Evolutionary conservation across 2,888 invertebrate genomes (phyloP).

Genomic region (Eupsilia transversa): DNA sequence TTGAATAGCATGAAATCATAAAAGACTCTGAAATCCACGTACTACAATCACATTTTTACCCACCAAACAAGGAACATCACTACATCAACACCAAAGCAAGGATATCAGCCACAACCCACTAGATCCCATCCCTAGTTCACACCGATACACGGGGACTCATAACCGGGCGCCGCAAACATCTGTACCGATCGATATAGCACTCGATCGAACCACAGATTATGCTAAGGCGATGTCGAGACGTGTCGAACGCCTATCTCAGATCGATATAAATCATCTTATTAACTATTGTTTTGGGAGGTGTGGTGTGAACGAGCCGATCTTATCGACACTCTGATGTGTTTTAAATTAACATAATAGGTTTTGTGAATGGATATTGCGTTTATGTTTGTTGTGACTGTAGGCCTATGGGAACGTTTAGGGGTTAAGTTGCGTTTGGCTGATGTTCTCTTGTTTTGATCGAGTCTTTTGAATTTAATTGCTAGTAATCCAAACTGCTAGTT

Average conservation of each 20-base stretch:
- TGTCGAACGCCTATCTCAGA: slow-evolving; percentile 87
- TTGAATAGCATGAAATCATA: not conserved
- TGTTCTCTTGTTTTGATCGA: slow-evolving; percentile 26
- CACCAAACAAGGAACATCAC: slow-evolving; percentile 18
- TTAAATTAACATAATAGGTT: slow-evolving; percentile 91
- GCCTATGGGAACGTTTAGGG: slow-evolving; percentile 73
- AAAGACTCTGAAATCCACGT: not conserved
- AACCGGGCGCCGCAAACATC: slow-evolving; percentile 80
- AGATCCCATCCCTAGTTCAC: slow-evolving; percentile 47
- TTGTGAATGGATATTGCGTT: slow-evolving; percentile 89
- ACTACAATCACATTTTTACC: not conserved
- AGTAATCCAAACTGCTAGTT: not conserved
- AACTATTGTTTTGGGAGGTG: slow-evolving; percentile 91
- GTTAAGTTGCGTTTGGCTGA: slow-evolving; percentile 34
- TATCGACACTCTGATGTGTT: slow-evolving; percentile 88
- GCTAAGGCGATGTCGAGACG: slow-evolving; percentile 90
- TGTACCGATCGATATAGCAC: slow-evolving; percentile 86
- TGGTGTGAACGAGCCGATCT: slow-evolving; percentile 89
- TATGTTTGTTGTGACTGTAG: slow-evolving; percentile 81
- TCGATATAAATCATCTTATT: slow-evolving; percentile 91
- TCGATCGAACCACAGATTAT: slow-evolving; percentile 88
- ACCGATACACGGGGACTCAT: slow-evolving; percentile 53
- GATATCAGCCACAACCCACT: slow-evolving; percentile 35
- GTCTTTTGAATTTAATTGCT: not conserved
- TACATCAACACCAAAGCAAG: slow-evolving; percentile 9